A percentile compares a stretch with the other conserved stretches of the same genome.
These are phyloP conservation scores for Ardeotis arabs DNA, from an alignment of 2,113 vertebrate species.

Conservation along the genomic window DNA sequence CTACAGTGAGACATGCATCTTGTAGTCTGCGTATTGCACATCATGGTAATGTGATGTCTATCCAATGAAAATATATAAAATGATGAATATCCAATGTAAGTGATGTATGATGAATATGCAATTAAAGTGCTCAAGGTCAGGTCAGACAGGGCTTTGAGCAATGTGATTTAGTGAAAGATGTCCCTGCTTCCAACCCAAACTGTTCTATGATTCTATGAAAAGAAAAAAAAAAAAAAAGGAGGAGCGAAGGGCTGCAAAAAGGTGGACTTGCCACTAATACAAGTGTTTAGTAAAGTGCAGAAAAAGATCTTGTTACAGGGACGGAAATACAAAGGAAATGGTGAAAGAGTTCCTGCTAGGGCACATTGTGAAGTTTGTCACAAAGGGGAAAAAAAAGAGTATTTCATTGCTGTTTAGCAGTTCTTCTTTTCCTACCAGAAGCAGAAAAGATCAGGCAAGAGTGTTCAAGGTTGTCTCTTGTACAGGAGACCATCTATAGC, in stretches of 20 bases:
- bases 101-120: neutral
- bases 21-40: neutral
- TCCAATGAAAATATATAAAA: neutral
- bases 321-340: neutral
- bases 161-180: neutral
- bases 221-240: neutral
- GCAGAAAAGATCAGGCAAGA: neutral
- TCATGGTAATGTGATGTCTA: neutral
- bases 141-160: neutral
- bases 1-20: neutral
- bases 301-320: neutral
- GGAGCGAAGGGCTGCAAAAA: neutral
- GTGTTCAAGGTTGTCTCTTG: neutral
- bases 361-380: neutral
- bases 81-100: neutral
- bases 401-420: neutral
- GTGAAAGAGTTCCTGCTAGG: neutral
- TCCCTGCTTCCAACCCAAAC: neutral
- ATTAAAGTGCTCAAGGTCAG: neutral
- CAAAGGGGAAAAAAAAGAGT: fast-evolving
- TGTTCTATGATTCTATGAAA: neutral
- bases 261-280: neutral
- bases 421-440: neutral
- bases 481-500: neutral
- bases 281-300: neutral